Base-by-base conservation (phyloP, 2,113 vertebrate genomes). In the Noturus placidus region DNA sequence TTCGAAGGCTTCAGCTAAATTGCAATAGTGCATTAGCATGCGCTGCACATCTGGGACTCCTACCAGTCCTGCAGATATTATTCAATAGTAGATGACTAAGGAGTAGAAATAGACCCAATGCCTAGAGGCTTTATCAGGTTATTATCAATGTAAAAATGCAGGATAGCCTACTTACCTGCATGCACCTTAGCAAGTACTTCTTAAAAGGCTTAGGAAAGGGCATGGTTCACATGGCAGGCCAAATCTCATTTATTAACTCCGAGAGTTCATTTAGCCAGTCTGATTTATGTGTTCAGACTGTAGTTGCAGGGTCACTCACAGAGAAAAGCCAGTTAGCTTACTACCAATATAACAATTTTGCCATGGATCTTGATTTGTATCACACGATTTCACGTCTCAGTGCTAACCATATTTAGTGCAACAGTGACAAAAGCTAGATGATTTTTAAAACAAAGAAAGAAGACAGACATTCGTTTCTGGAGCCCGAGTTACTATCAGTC, bases 1-100 rank as follows among this genome's bases (percentile, higher is more conserved):
- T 90, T 30, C 30, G 86, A 89, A 88, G 89, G 86, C 81, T 88
- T 86, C 81, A 70, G 69, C 80, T 82, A 90, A 88, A 88, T 84
- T 86, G 81, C 87, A 90, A 87, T 76, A n/a, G 42, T 82, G 82
- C 78, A 89, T 89, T 87, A 89, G 69, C 69, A 88, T 88, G 69
- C 57, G 46, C 54, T 27, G 80, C 86, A 70, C 56, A 59, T 70
- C 81, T 46, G 33, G 84, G n/a, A 82, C 87, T 86, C 50, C 87
- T 65, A 81, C 50, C 38, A 3, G 86, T 80, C 78, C 27, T 78
- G 82, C 65, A 76, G 84, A 72, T 76, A 87, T 61, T 87, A 65
- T 61, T 82, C 87, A 46, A 65, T 38, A 50, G 3, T 7, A 46
- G 42, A 57, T 35, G 30, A 35, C 30, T 56, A n/a, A 52, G n/a